Conservation (phyloP, 2,888 invertebrate species). For the Ormyrus rosae region DNA sequence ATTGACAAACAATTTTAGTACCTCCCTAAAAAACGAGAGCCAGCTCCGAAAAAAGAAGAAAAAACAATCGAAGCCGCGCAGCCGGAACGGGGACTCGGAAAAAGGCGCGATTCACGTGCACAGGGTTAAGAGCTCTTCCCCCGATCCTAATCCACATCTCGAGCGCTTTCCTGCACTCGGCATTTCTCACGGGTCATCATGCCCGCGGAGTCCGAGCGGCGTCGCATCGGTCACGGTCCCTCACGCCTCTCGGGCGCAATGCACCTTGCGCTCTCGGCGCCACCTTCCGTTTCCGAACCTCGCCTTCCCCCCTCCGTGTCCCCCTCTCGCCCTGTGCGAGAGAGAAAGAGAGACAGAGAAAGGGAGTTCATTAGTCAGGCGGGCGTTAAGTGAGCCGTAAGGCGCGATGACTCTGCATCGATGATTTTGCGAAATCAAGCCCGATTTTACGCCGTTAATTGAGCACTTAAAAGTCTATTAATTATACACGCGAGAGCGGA, state of each 20-base stretch:
- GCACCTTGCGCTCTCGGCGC: conserved; percentile 18
- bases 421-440: conserved; percentile 52
- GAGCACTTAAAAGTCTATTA: conserved; percentile 74
- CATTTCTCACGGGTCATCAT: conserved; percentile 33
- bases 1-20: too few species aligned
- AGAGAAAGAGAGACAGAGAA: conserved; percentile 31
- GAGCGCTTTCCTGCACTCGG: neutral
- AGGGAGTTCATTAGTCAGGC: conserved; percentile 70
- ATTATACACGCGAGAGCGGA: conserved; percentile 60
- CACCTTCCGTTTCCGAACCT: conserved; percentile 47
- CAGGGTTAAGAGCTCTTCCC: too few species aligned
- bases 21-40: too few species aligned
- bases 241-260: neutral
- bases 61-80: too few species aligned
- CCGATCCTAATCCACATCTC: too few species aligned
- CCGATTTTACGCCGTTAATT: conserved; percentile 62
- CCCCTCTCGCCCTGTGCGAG: neutral
- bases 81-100: too few species aligned
- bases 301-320: neutral
- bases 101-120: too few species aligned
- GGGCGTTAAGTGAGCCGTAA: conserved; percentile 58
- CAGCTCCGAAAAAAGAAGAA: too few species aligned
- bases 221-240: conserved; percentile 30
- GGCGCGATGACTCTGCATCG: conserved; percentile 52
- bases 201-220: neutral